Percentiles rank a stretch among this genome's conserved stretches.
Conservation (phyloP, 1,140 invertebrate genomes). For the Leptinotarsa texana region DNA sequence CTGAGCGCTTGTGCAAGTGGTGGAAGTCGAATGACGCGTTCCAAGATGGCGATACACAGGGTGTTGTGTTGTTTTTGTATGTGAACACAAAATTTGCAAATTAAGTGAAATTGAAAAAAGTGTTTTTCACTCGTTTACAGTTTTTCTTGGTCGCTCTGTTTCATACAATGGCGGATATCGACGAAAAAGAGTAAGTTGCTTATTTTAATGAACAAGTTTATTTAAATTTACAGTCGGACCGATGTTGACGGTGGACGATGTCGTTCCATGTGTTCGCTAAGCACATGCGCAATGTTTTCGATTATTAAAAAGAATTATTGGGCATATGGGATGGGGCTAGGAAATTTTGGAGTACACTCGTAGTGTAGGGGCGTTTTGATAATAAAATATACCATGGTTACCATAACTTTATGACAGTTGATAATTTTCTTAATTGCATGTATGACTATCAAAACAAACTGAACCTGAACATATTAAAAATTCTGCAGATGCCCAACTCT, state of each 20-base stretch:
- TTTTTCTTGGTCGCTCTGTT: neutral
- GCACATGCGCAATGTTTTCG: constrained; percentile 30
- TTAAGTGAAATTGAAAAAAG: constrained; percentile 26
- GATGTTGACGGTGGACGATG: constrained; percentile 13
- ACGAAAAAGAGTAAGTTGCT: constrained; percentile 28
- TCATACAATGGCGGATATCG: constrained; percentile 18
- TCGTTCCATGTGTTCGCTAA: constrained; percentile 25
- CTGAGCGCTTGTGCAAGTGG: constrained; percentile 20
- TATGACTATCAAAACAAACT: no score
- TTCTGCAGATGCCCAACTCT: no score
- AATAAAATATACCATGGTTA: neutral
- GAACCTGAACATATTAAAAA: no score
- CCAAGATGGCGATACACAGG: constrained; percentile 44
- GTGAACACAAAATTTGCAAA: constrained; percentile 20
- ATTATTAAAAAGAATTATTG: constrained; percentile 14
- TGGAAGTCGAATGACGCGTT: constrained; percentile 28
- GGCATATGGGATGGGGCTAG: neutral
- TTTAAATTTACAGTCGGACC: constrained; percentile 21
- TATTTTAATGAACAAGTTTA: constrained; percentile 13
- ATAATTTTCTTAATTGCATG: no score
- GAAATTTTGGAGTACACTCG: constrained; percentile 21
- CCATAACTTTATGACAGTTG: neutral
- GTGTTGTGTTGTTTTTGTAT: constrained; percentile 41
- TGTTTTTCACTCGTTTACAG: neutral
- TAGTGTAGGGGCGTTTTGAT: neutral